phyloP scores from a whole-genome alignment of 2,113 vertebrate genomes.

The Charadrius vociferus region DNA sequence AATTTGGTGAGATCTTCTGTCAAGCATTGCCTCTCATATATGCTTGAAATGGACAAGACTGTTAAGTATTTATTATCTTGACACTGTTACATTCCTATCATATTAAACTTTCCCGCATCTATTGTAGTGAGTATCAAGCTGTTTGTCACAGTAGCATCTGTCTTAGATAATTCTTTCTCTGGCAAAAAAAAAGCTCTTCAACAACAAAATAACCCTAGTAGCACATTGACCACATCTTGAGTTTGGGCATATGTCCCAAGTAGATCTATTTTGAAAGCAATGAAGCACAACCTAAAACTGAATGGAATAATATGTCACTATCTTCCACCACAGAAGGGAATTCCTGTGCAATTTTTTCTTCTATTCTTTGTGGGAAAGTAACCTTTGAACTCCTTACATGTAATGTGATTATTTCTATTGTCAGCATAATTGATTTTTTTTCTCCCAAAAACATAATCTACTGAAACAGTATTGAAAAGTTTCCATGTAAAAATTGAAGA shows the following conservation, averaged over 20 bases:
- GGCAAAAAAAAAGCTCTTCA: not conserved
- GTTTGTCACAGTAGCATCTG: constrained; percentile 12
- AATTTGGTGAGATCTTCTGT: not conserved
- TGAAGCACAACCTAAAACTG: constrained; percentile 3
- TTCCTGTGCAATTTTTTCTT: not conserved
- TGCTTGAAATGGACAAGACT: not conserved
- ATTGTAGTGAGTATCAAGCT: not conserved
- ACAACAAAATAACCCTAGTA: not conserved
- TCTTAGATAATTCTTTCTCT: constrained; percentile 1
- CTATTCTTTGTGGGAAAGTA: not conserved
- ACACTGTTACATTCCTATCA: not conserved
- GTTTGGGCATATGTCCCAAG: constrained; percentile 35
- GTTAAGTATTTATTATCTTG: not conserved
- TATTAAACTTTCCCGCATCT: not conserved
- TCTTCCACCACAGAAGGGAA: not conserved
- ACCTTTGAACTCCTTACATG: not conserved
- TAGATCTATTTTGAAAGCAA: not conserved
- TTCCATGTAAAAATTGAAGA: not conserved
- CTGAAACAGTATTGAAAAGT: not conserved
- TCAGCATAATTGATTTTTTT: not conserved
- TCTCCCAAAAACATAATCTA: not conserved
- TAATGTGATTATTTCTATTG: not conserved
- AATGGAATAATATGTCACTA: not conserved
- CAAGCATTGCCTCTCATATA: not conserved
- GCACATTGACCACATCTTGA: constrained; percentile 43